Evolutionary conservation across 2,113 vertebrate genomes (phyloP), one percentile per base, ranked within the genome.

Genomic region (Menura novaehollandiae): DNA sequence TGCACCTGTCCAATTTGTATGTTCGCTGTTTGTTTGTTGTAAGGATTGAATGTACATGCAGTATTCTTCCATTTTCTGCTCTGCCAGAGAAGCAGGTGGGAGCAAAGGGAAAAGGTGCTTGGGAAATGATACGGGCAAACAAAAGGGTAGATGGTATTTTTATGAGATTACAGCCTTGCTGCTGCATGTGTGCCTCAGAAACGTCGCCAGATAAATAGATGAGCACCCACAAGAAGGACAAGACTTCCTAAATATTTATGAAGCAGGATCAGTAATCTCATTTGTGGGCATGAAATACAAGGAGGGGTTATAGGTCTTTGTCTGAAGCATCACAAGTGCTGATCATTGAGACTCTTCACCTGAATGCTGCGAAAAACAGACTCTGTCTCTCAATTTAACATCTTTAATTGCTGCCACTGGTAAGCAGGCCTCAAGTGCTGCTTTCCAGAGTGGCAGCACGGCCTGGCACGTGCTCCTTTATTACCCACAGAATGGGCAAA

Each of bases 161-260:
- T 55, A 24, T n/a, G 60, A 74, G 43, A 67, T 73, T 46, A n/a
- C 24, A 88, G 53, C 49, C 35, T 73, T 88, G 24, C 60, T 92
- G 44, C 46, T 84, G n/a, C 55, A 12, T 53, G 44, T 13, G 39
- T 75, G 39, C 35, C 53, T 74, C 47, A 56, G 77, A 63, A 74
- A 59, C 22, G 46, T 20, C 77, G n/a, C 11, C 9, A 37, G 52
- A 49, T 74, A 92, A 81, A 91, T 18, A 82, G 63, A 64, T 49
- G n/a, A 52, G 22, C 33, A 73, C 15, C 16, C 4, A 2, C 37
- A 51, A 55, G 46, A 66, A 71, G n/a, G 27, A 92, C 44, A 83
- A 46, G 46, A 43, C 76, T 88, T 49, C 32, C 63, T 89, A 79
- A 95, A 79, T 89, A 85, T 89, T 96, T 93, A 47, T 93, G 88